Percentiles rank a stretch among this genome's conserved stretches.
Evolutionary conservation across 1,140 invertebrate genomes (phyloP).

Genomic region (Drosophila truncata): DNA sequence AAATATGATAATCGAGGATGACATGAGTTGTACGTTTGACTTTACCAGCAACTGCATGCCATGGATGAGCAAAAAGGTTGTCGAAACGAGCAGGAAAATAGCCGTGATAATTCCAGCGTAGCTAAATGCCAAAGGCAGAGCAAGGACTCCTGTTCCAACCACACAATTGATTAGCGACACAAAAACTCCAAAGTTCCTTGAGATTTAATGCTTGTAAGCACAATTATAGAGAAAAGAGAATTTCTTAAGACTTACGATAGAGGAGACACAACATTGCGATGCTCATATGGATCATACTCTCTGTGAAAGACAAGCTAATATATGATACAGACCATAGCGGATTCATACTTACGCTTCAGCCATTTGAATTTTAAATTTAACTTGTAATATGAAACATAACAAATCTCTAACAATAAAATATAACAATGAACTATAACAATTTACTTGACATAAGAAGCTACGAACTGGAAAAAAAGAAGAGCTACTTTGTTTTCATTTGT

Average conservation of each 20-base stretch:
- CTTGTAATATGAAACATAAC: too few species aligned
- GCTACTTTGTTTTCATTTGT: too few species aligned
- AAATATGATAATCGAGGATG: not conserved
- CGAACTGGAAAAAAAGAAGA: not conserved
- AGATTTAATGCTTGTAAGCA: not conserved
- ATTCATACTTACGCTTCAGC: too few species aligned
- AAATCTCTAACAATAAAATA: too few species aligned
- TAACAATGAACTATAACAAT: too few species aligned
- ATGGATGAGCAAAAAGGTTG: constrained; percentile 27
- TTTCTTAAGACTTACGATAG: constrained; percentile 40
- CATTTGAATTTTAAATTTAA: too few species aligned
- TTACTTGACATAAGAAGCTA: not conserved
- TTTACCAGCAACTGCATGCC: constrained; percentile 50
- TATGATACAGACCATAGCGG: too few species aligned
- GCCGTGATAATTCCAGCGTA: constrained; percentile 26
- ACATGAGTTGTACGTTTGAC: not conserved
- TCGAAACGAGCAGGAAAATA: not conserved
- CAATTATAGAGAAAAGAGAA: too few species aligned
- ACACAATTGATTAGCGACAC: constrained; percentile 42
- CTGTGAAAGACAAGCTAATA: too few species aligned
- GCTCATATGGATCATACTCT: too few species aligned
- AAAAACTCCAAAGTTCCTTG: constrained; percentile 13
- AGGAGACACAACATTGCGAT: constrained; percentile 21
- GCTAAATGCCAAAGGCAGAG: constrained; percentile 43
- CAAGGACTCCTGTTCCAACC: constrained; percentile 46